phyloP scores from a whole-genome alignment of 2,888 invertebrate genomes.

The Alcis repandata region DNA sequence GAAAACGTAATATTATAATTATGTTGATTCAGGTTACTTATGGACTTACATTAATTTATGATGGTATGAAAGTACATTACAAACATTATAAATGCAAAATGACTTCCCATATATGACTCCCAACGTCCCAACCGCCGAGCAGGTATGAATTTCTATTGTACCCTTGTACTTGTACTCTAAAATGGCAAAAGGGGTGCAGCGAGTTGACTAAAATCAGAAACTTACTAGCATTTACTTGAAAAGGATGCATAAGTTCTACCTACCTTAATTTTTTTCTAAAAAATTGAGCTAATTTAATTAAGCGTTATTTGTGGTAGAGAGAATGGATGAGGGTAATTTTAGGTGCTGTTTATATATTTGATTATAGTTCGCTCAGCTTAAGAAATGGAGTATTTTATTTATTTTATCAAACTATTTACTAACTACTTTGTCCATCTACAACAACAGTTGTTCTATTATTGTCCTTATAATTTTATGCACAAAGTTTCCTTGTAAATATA shows the following conservation, averaged over 20 bases:
- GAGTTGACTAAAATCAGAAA: neutral
- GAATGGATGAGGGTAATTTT: slow-evolving; percentile 57
- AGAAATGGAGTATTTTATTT: slow-evolving; percentile 49
- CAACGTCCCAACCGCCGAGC: too few relatives aligned
- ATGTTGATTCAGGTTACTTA: neutral
- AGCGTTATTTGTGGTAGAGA: slow-evolving; percentile 8
- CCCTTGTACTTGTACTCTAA: too few relatives aligned
- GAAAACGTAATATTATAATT: neutral
- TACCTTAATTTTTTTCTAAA: neutral
- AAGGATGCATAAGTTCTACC: neutral
- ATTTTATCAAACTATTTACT: neutral
- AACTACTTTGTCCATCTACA: slow-evolving; percentile 45
- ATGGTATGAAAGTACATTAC: too few relatives aligned
- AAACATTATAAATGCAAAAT: too few relatives aligned
- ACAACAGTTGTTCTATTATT: slow-evolving; percentile 37
- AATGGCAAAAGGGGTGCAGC: too few relatives aligned
- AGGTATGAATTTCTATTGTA: too few relatives aligned
- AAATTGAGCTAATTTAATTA: slow-evolving; percentile 7
- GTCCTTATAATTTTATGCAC: slow-evolving; percentile 46
- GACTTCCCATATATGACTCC: too few relatives aligned
- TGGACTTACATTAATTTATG: neutral
- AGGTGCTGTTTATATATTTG: slow-evolving; percentile 54
- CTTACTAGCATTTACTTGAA: neutral
- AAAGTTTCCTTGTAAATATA: slow-evolving; percentile 33
- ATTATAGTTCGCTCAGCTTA: slow-evolving; percentile 44